A percentile compares a stretch with the other conserved stretches of the same genome.
Evolutionary conservation across 2,888 invertebrate species (phyloP).

Genomic region (Limnephilus lunatus): DNA sequence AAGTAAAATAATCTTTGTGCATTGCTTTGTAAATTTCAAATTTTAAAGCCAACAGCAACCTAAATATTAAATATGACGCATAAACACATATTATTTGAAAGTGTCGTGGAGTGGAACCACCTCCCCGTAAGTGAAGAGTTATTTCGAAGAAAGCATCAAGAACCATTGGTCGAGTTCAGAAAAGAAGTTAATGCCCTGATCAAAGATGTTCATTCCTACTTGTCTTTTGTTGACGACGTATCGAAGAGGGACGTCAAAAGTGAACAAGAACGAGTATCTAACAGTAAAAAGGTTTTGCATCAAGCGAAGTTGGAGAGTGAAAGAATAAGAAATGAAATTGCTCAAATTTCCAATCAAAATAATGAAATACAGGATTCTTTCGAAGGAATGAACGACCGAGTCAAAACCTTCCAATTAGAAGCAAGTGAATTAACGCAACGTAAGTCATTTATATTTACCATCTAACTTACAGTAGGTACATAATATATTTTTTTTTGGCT

Average conservation of each 20-base stretch:
- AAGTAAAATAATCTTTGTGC: slow-evolving; percentile 16
- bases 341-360: slow-evolving; percentile 10
- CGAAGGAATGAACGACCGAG: slow-evolving; percentile 26
- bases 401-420: slow-evolving; percentile 35
- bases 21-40: neutral
- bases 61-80: slow-evolving; percentile 52
- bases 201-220: slow-evolving; percentile 38
- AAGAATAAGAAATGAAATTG: slow-evolving; percentile 38
- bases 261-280: slow-evolving; percentile 44
- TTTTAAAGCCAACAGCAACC: neutral
- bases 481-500: neutral
- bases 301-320: slow-evolving; percentile 42
- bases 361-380: slow-evolving; percentile 49
- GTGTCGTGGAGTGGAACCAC: slow-evolving; percentile 50
- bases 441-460: slow-evolving; percentile 42
- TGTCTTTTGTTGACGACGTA: slow-evolving; percentile 41
- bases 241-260: slow-evolving; percentile 46
- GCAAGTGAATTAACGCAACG: slow-evolving; percentile 42
- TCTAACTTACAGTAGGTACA: neutral
- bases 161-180: slow-evolving; percentile 33
- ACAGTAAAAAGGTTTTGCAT: slow-evolving; percentile 50
- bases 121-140: slow-evolving; percentile 48
- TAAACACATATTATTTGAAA: slow-evolving; percentile 47
- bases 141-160: slow-evolving; percentile 53
- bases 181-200: slow-evolving; percentile 49